Evolutionary conservation across 2,888 invertebrate species (phyloP).

Genomic region (Chaetogeoica ovagalla): DNA sequence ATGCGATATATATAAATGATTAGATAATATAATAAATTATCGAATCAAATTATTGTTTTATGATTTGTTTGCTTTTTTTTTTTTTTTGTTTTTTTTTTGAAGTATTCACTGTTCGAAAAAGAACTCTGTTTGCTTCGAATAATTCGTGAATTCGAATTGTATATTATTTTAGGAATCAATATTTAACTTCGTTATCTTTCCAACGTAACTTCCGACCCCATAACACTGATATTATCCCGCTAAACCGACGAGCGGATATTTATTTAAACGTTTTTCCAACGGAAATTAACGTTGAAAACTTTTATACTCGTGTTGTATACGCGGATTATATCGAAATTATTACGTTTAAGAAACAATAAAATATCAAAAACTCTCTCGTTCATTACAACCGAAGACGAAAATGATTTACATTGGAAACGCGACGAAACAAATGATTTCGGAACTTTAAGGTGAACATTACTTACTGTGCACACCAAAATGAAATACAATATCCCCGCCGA

Average conservation of each 20-base stretch:
- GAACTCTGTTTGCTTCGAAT: background rate
- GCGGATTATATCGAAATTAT: background rate
- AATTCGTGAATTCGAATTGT: background rate
- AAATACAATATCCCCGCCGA: too few relatives aligned
- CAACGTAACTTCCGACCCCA: background rate
- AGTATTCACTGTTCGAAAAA: background rate
- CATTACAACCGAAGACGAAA: background rate
- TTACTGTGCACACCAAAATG: too few relatives aligned
- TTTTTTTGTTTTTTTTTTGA: background rate
- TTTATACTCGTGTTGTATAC: background rate
- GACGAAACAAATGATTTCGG: background rate
- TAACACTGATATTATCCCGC: background rate
- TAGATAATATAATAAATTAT: too few relatives aligned
- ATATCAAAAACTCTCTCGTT: background rate
- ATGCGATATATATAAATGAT: too few relatives aligned
- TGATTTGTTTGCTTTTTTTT: too few relatives aligned
- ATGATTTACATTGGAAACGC: background rate
- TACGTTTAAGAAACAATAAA: background rate
- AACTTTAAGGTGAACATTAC: background rate
- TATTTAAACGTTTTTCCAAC: background rate
- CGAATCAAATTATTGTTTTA: too few relatives aligned
- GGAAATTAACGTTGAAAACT: slow-evolving; percentile 19
- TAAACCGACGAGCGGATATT: background rate
- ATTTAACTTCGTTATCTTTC: background rate
- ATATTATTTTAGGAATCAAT: background rate